These are phyloP conservation scores for Callocephalon fimbriatum DNA, from an alignment of 2,113 vertebrate genomes.

Conservation along the genomic window DNA sequence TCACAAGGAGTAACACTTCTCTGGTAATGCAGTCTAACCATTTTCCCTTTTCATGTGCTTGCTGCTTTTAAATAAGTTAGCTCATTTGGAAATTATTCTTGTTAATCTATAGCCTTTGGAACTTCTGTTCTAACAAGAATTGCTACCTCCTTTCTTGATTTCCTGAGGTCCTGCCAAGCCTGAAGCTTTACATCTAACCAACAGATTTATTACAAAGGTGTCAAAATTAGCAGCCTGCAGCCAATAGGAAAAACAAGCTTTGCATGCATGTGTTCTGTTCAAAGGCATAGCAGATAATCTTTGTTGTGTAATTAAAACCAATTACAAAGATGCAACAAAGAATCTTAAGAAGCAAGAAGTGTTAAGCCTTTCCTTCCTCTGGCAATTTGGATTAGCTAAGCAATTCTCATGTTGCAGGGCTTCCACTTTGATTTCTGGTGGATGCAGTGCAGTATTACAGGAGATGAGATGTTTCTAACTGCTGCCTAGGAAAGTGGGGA, in stretches of 20 bases:
- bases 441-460: not conserved
- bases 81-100: not conserved
- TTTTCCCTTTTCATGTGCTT: constrained; percentile 22
- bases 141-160: constrained; percentile 52
- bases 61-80: constrained; percentile 11
- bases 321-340: constrained; percentile 21
- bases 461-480: not conserved
- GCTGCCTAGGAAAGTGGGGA: not conserved
- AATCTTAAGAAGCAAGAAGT: not conserved
- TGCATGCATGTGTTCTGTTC: constrained; percentile 17
- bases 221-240: constrained; percentile 65
- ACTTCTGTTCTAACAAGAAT: constrained; percentile 45
- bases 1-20: constrained; percentile 49
- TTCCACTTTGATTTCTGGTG: not conserved
- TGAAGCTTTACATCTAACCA: constrained; percentile 51
- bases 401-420: not conserved
- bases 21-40: not conserved
- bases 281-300: not conserved
- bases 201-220: constrained; percentile 71
- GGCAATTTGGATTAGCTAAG: not conserved
- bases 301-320: not conserved
- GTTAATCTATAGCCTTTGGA: not conserved
- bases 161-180: constrained; percentile 52
- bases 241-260: not conserved
- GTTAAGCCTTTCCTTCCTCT: not conserved